phyloP scores from a whole-genome alignment of 1,140 invertebrate species.

The Atopsyche davidsoni region DNA sequence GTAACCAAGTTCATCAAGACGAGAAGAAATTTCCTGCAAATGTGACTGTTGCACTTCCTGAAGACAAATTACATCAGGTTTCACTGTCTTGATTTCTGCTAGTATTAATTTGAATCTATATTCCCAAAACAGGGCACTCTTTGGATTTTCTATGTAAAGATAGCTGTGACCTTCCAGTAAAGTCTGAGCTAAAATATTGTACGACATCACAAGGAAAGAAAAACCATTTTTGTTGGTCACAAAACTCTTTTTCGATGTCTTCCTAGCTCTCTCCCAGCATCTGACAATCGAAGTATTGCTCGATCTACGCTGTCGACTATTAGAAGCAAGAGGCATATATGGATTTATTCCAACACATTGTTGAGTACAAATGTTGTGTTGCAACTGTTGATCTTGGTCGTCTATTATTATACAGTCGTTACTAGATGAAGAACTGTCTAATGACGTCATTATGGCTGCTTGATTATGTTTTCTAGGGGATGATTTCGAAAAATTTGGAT shows the following conservation, averaged over 20 bases:
- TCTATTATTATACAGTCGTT: not conserved
- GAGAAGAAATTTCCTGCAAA: constrained; percentile 54
- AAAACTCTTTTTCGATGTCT: not conserved
- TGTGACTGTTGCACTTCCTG: constrained; percentile 85
- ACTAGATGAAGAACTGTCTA: not conserved
- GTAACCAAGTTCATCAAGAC: constrained; percentile 52
- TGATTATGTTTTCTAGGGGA: too few relatives aligned
- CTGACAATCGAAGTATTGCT: not conserved
- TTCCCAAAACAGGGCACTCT: constrained; percentile 61
- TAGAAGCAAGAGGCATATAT: not conserved
- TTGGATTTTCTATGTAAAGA: constrained; percentile 63
- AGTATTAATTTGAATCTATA: constrained; percentile 60
- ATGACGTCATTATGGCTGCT: not conserved
- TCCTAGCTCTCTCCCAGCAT: constrained; percentile 12
- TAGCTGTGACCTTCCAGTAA: constrained; percentile 67
- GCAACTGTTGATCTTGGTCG: not conserved
- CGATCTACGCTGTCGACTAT: not conserved
- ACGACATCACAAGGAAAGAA: constrained; percentile 57
- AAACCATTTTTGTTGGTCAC: constrained; percentile 24
- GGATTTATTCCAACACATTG: not conserved
- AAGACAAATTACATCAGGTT: constrained; percentile 77
- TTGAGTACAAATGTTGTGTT: not conserved
- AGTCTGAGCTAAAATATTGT: constrained; percentile 84
- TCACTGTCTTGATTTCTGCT: constrained; percentile 61
- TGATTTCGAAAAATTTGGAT: too few relatives aligned